Evolutionary conservation across 2,888 invertebrate species (phyloP).

Genomic region (Harpalus rubripes): DNA sequence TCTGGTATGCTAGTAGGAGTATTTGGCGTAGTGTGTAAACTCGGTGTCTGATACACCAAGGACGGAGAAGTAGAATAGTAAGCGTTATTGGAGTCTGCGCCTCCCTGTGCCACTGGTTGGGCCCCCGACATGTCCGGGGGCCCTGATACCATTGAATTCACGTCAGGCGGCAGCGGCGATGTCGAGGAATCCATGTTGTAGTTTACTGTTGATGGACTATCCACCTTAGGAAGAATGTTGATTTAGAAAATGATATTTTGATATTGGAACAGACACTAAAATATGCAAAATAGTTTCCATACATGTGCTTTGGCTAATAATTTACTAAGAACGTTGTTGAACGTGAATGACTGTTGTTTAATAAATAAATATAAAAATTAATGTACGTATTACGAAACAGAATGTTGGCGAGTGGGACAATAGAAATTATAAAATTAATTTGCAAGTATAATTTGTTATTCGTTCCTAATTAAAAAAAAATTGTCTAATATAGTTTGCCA

Average conservation of each 20-base stretch:
- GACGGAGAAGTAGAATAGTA: constrained; percentile 83
- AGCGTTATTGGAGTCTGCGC: constrained; percentile 77
- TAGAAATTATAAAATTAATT: too few relatives aligned
- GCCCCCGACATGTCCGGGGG: constrained; percentile 73
- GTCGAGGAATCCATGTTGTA: constrained; percentile 71
- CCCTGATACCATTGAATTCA: constrained; percentile 67
- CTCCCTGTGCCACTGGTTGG: constrained; percentile 75
- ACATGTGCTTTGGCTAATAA: too few relatives aligned
- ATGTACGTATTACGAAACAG: too few relatives aligned
- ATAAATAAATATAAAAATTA: too few relatives aligned
- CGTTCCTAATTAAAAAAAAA: too few relatives aligned
- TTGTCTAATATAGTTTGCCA: too few relatives aligned
- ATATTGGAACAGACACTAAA: too few relatives aligned
- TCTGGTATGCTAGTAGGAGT: constrained; percentile 90
- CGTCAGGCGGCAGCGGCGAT: constrained; percentile 72
- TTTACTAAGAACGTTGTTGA: too few relatives aligned
- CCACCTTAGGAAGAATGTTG: constrained; percentile 10
- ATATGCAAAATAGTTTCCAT: too few relatives aligned
- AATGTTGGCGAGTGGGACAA: too few relatives aligned
- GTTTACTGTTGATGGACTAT: constrained; percentile 60
- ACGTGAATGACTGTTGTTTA: too few relatives aligned
- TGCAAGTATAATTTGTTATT: too few relatives aligned
- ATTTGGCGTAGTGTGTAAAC: constrained; percentile 81
- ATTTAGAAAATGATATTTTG: background rate
- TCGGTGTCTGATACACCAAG: constrained; percentile 77